Base-by-base conservation (phyloP, 2,797 vertebrate genomes). In the Crax fasciolata region DNA sequence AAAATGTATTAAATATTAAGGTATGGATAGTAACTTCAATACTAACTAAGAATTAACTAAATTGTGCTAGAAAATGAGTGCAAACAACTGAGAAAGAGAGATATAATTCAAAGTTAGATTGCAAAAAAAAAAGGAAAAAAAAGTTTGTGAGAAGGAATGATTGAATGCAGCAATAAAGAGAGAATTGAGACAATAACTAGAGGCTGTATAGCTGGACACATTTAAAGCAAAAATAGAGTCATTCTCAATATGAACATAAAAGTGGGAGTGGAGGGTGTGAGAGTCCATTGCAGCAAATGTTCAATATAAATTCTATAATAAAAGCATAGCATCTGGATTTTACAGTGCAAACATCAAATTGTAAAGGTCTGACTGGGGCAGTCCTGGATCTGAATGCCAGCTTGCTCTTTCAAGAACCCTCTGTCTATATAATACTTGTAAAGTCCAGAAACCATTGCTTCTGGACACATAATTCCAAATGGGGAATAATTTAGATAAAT, bases 251-350 rank as follows among this genome's bases (percentile, higher is more conserved):
- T 73, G 70, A 87, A 79, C 28, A 59, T 90, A 88, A 90, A 96
- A 96, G 46, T 38, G 43, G 54, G 72, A 87, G 91, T 70, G 63
- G 43, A 77, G n/a, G 27, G n/a, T 90, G 57, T 74, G 66, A 89
- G 57, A 90, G 63, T 84, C 74, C 70, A 78, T 73, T 83, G 77
- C 85, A 92, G 75, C 71, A 94, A 92, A 89, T 5, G 3, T 70
- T 79, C 30, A 63, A 51, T 95, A 90, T 94, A 95, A 92, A 90
- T 85, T 57, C 27, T 63, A 21, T 52, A 77, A 88, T 96, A 93
- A 94, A 94, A 96, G 27, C 49, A 61, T 87, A 67, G 67, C 81
- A 93, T 66, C 90, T 96, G 74, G 61, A 73, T 93, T 95, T 92
- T 90, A 88, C 57, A 80, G 39, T 5, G 24, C 57, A 93, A 91